Conservation (phyloP, 2,888 invertebrate genomes). For the Tolmerus cingulatus region DNA sequence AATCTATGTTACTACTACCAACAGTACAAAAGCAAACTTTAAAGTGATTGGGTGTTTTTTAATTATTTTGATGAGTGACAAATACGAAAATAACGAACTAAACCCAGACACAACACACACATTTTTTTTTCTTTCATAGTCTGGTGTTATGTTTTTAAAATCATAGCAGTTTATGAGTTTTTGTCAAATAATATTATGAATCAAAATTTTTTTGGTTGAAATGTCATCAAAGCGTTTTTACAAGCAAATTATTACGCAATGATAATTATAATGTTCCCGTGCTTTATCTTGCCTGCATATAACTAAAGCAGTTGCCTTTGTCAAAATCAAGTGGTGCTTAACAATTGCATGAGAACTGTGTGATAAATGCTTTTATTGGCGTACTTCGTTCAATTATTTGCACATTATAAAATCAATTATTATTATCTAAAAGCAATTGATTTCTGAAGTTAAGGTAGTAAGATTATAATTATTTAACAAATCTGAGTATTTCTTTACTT, state of each 20-base stretch:
- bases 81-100: too few relatives aligned
- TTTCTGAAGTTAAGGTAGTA: not conserved
- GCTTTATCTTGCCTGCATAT: not conserved
- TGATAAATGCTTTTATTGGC: not conserved
- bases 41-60: too few relatives aligned
- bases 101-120: too few relatives aligned
- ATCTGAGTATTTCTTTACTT: not conserved
- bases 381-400: not conserved
- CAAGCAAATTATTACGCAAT: not conserved
- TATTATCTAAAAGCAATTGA: not conserved
- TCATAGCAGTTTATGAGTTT: conserved; percentile 65
- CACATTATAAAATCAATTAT: not conserved
- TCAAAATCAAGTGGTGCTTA: not conserved
- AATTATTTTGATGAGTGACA: too few relatives aligned
- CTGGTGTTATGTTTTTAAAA: not conserved
- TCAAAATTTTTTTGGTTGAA: too few relatives aligned
- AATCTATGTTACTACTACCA: too few relatives aligned
- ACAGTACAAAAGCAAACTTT: too few relatives aligned
- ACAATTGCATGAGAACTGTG: not conserved
- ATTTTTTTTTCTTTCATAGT: too few relatives aligned
- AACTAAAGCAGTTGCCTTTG: not conserved
- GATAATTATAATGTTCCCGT: not conserved
- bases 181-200: conserved; percentile 65
- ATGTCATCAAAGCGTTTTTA: not conserved
- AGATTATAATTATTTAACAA: not conserved